Base-by-base conservation (phyloP, 2,113 vertebrate genomes). In the Clarias macrocephalus region DNA sequence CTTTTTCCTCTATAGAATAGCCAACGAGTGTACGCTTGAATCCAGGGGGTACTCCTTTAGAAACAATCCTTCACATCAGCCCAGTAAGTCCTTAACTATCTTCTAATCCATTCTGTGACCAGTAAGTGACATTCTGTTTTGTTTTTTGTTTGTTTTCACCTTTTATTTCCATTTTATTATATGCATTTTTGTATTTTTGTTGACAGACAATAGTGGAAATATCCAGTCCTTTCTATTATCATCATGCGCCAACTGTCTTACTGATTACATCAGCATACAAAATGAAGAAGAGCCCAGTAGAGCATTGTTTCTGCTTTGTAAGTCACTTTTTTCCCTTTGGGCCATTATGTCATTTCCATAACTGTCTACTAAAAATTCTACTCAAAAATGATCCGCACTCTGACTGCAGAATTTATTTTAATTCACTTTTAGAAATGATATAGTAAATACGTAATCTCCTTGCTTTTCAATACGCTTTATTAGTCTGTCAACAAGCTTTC, bases 281-380 rank as follows among this genome's bases (percentile, higher is more conserved):
- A 25, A 15, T 11, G 1, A 15, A 54, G 56, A 80, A 11, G 11
- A 63, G 63, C 37, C 73, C 63, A 42, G 37, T n/a, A 63, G 79
- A 23, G 4, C 65, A 4, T 48, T 89, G 21, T 75, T 77, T 28
- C 37, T 87, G 30, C 84, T 89, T 42, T 73, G 88, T 89, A 80
- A 83, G 75, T 87, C 18, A 81, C 25, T 84, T 52, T 48, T 48
- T 48, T n/a, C n/a, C 48, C 48, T 19, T 57, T 15, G 57, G 15
- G 68, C 33, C 30, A 37, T 37, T 2, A 37, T 37, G 1, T 37
- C 33, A 70, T 72, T 72, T 19, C 18, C 28, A 72, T 37, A 37
- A 33, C 3, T 19, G 18, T 37, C 33, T 37, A 16, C 33, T 37
- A 37, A 37, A 37, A 37, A 37, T 37, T 37, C 33, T 19, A 3